phyloP scores from a whole-genome alignment of 2,113 vertebrate species.

The Gnathonemus longibarbis region DNA sequence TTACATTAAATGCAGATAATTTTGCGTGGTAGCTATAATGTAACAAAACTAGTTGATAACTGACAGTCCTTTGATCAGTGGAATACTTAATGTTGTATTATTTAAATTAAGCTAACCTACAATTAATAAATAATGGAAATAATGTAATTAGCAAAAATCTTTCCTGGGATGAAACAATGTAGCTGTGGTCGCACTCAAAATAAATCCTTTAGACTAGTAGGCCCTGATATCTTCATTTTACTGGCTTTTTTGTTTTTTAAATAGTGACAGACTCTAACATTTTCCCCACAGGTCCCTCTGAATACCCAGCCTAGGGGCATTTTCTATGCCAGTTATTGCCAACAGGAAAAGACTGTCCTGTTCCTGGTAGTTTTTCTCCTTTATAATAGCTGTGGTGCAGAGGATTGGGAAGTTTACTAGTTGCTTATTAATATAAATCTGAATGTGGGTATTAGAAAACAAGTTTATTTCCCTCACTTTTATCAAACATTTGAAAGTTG shows the following conservation, averaged over 20 bases:
- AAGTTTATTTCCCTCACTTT: background rate
- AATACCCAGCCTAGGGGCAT: background rate
- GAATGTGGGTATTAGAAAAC: background rate
- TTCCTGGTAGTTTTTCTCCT: background rate
- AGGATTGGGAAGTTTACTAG: background rate
- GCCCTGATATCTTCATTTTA: background rate
- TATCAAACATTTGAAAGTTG: background rate
- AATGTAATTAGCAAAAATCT: background rate
- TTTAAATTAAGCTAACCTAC: background rate
- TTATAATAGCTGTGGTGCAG: background rate
- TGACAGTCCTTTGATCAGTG: background rate
- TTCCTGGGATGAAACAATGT: background rate
- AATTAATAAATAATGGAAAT: background rate
- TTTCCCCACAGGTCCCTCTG: background rate
- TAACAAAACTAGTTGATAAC: background rate
- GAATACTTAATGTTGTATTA: background rate
- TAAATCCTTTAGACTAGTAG: background rate
- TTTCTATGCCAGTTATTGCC: background rate
- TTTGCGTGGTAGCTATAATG: background rate
- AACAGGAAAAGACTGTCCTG: background rate
- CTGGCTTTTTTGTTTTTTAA: background rate
- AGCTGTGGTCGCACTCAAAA: background rate
- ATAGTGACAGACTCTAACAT: background rate
- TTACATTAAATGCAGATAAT: background rate
- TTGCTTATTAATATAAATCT: background rate